Base-by-base conservation (phyloP, 2,797 vertebrate genomes). In the Fistularia tabacaria region DNA sequence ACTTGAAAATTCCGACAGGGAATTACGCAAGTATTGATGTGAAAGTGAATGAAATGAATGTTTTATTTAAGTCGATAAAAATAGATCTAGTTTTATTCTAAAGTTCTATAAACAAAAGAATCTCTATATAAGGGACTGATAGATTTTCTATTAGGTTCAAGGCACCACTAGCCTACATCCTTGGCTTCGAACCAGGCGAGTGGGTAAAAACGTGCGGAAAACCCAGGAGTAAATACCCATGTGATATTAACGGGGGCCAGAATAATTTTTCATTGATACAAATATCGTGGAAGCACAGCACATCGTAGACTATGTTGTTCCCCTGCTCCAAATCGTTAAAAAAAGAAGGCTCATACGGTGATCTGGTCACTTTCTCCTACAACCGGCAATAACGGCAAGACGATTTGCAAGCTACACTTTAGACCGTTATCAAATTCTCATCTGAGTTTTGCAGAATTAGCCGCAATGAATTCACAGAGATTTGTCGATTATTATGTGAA, bases 351-450 rank as follows among this genome's bases (percentile, higher is more conserved):
- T 15, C 46, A 8, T 47, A 47, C 14, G 14, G 46, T 1, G 46
- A 47, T 47, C 14, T 47, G 14, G 10, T 47, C 46, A 47, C 8
- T 47, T 15, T 47, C 14, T 47, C 46, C 6, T 47, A 47, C 46
- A 25, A 15, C 14, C 9, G 14, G 8, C 10, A 8, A 15, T 15
- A 47, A n/a, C n/a, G n/a, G n/a, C n/a, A n/a, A n/a, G n/a, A n/a
- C n/a, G n/a, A n/a, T n/a, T n/a, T n/a, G n/a, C n/a, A n/a, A n/a
- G n/a, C 14, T 25, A 47, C 46, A 12, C n/a, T 42, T 12, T 12
- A 10, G 41, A 10, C 9, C 9, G 12, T 42, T 10, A 42, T 10
- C 41, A 47, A 15, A 47, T 25, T 1, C 46, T 13, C 8, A 15
- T 10, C 10, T 14, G 13, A 15, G 15, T 47, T 42, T 12, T 42